Base-by-base conservation (phyloP, 2,888 invertebrate genomes). In the Sinelater perroti region DNA sequence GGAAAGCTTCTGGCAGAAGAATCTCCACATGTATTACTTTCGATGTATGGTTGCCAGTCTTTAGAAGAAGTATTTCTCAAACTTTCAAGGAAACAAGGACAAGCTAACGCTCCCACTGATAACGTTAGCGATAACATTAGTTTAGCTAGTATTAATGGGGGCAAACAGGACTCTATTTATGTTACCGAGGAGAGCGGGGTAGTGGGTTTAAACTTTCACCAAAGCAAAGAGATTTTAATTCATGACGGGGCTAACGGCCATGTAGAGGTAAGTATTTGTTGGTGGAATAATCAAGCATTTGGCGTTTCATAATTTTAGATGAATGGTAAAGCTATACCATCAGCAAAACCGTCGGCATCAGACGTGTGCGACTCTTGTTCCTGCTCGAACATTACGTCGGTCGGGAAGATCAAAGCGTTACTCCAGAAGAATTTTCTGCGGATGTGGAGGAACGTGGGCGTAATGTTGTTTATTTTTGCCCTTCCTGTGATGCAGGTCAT, bases 51-150 rank as follows among this genome's bases (percentile, higher is more conserved):
- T 72, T 93, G 93, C 75, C 84, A 87, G 61, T 89, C 90, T 8
- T 81, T 97, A 3, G 97, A 97, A 78, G 95, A 95, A 68, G 95
- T 96, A 1, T 97, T 97, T 80, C 83, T 97, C 53, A 93, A 94
- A 78, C 81, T 97, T 11, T 92, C 92, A 18, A 83, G 93, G 70
- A 88, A 89, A 71, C 91, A 93, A 78, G 88, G 86, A 63, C 86
- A 87, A 79, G 80, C 84, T 28, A 82, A 84, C 79, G 57, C 54
- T 14, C 1, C 16, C 5, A 51, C 58, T 17, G 38, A 49, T 20
- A 88, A 88, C 72, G 86, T 87, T 70, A 83, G 85, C 67, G 87
- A 90, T 65, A 91, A 92, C 71, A 91, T 92, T 69, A 90, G 87
- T 69, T 82, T 92, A 72, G 91, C 91, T 55, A 86, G 90, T 64